Evolutionary conservation across 64 coral and sea anemone species (phyloP).

Genomic region (Actinia tenebrosa): DNA sequence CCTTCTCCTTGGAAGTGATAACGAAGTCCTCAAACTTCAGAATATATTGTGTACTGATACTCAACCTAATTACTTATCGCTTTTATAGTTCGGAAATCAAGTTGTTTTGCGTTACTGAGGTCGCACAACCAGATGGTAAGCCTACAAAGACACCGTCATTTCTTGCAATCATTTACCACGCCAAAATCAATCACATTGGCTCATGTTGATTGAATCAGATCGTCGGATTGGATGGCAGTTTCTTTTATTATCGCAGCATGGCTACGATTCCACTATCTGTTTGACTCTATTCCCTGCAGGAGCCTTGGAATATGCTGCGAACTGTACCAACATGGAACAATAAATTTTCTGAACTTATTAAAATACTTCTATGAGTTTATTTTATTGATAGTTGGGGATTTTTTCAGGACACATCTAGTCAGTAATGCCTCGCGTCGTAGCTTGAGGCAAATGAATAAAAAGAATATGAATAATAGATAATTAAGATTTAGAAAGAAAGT

Average conservation of each 20-base stretch:
- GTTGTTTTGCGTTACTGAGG: not conserved
- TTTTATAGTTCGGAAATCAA: conserved; percentile 1
- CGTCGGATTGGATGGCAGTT: not conserved
- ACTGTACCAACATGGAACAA: not conserved
- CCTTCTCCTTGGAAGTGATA: not conserved
- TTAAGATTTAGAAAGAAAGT: not conserved
- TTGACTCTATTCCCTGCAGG: not conserved
- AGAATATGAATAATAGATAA: not conserved
- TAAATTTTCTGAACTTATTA: not conserved
- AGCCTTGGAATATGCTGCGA: not conserved
- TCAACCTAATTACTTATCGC: not conserved
- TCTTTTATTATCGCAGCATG: not conserved
- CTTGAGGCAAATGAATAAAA: not conserved
- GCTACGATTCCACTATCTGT: not conserved
- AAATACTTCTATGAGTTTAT: not conserved
- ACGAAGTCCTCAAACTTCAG: not conserved
- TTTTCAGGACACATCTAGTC: not conserved
- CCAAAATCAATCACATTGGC: not conserved
- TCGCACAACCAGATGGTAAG: not conserved
- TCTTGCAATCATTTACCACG: not conserved
- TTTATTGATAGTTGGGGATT: not conserved
- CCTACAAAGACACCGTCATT: not conserved
- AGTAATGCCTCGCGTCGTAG: not conserved
- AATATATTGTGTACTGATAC: not conserved
- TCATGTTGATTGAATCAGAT: conserved; percentile 8